Percentiles rank a stretch among this genome's conserved stretches.
These are phyloP conservation scores for Zaprionus gabonicus DNA, from an alignment of 1,140 invertebrate genomes.

Conservation along the genomic window DNA sequence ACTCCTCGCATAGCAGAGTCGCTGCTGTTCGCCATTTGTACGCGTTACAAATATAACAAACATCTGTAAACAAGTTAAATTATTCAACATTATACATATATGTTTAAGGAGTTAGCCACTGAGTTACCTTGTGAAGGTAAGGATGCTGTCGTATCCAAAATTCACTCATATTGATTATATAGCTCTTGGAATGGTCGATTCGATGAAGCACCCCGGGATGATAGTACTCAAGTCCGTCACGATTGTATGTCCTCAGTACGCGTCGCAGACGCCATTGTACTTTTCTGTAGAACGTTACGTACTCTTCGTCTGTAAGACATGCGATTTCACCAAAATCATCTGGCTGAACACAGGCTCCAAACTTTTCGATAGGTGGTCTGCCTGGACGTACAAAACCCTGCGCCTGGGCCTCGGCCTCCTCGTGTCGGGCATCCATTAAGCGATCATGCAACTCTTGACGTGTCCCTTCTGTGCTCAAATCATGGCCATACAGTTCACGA, in stretches of 20 bases:
- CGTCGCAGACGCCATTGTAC: conserved; percentile 28
- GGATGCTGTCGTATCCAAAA: conserved; percentile 37
- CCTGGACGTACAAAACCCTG: conserved; percentile 37
- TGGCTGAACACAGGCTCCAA: conserved; percentile 37
- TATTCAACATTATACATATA: neutral
- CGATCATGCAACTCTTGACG: conserved; percentile 24
- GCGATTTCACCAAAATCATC: conserved; percentile 33
- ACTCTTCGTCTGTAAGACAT: conserved; percentile 28
- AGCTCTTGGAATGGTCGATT: conserved; percentile 34
- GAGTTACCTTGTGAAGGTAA: conserved; percentile 36
- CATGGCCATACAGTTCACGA: conserved; percentile 30
- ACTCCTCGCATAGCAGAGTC: conserved; percentile 36
- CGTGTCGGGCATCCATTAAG: conserved; percentile 23
- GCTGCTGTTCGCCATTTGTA: conserved; percentile 32
- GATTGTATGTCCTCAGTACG: conserved; percentile 16
- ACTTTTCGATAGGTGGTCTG: conserved; percentile 25
- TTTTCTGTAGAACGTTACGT: conserved; percentile 11
- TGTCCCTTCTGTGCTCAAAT: conserved; percentile 22
- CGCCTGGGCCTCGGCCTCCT: conserved; percentile 39
- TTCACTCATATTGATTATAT: conserved; percentile 32
- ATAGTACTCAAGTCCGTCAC: conserved; percentile 24
- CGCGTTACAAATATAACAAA: conserved; percentile 35
- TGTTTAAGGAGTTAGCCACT: too few relatives aligned
- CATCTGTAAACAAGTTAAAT: conserved; percentile 1
- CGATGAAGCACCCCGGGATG: conserved; percentile 38